Evolutionary conservation across 2,797 vertebrate genomes (phyloP).

Genomic region (Sylvilagus floridanus): DNA sequence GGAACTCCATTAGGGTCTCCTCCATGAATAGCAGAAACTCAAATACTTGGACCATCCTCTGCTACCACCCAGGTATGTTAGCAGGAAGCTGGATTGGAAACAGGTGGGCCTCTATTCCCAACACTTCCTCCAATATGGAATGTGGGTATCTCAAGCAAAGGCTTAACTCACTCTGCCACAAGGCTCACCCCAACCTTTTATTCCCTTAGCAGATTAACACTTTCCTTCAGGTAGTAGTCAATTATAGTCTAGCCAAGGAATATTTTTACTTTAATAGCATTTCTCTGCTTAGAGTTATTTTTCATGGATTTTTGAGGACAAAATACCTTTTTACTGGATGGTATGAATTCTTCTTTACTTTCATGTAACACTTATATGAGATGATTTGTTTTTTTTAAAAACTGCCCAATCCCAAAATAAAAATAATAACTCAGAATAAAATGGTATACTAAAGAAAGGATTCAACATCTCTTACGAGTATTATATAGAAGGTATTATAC

Average conservation of each 20-base stretch:
- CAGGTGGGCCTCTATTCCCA: no score
- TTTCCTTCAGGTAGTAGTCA: background rate
- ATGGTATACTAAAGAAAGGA: background rate
- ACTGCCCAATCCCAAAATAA: background rate
- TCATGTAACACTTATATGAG: background rate
- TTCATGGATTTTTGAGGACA: background rate
- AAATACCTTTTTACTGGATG: constrained; percentile 22
- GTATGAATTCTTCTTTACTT: constrained; percentile 15
- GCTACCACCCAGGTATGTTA: no score
- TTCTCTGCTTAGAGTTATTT: background rate
- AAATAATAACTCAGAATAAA: background rate
- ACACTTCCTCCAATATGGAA: no score
- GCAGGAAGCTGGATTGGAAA: no score
- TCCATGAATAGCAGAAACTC: no score
- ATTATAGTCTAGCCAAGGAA: background rate
- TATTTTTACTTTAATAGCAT: background rate
- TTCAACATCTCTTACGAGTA: background rate
- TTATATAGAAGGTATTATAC: background rate
- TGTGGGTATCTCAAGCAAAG: no score
- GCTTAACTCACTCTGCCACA: no score
- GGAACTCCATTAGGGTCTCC: no score
- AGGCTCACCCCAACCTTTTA: no score
- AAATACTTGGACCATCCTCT: no score
- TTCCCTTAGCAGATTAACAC: background rate
- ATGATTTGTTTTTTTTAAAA: constrained; percentile 3